Conservation (phyloP, 2,888 invertebrate species). For the Rhogogaster chlorosoma region DNA sequence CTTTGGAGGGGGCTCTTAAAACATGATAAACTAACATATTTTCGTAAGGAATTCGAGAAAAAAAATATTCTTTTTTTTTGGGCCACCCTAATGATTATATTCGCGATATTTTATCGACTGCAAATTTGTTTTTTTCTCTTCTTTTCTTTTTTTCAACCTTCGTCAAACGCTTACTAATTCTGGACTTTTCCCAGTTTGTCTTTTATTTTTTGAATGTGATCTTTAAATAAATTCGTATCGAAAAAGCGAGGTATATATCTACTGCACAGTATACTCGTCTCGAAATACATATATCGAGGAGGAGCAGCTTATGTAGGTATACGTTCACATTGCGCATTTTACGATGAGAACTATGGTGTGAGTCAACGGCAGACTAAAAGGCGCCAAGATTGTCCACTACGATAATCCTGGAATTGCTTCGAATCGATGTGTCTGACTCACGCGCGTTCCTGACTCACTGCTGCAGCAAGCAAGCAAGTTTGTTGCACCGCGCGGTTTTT, state of each 20-base stretch:
- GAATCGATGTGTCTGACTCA: conserved; percentile 36
- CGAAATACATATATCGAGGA: background rate
- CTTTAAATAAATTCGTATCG: no score
- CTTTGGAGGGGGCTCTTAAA: no score
- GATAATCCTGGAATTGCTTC: conserved; percentile 30
- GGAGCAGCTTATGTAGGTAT: background rate
- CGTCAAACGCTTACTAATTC: background rate
- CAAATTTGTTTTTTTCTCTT: background rate
- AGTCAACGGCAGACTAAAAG: conserved; percentile 48
- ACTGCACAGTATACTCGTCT: background rate
- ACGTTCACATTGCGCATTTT: conserved; percentile 4
- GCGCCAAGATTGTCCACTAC: conserved; percentile 47
- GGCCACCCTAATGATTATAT: no score
- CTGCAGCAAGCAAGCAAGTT: background rate
- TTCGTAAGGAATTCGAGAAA: no score
- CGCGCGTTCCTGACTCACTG: conserved; percentile 29
- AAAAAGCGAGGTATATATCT: background rate
- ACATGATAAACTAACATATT: no score
- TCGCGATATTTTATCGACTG: background rate
- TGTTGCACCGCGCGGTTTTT: background rate
- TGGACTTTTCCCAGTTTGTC: no score
- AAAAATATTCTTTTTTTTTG: no score
- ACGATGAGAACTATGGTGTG: conserved; percentile 1
- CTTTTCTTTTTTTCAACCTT: background rate
- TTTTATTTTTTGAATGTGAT: no score